Evolutionary conservation across 2,888 invertebrate genomes (phyloP).

Genomic region (Anaspis maculata): DNA sequence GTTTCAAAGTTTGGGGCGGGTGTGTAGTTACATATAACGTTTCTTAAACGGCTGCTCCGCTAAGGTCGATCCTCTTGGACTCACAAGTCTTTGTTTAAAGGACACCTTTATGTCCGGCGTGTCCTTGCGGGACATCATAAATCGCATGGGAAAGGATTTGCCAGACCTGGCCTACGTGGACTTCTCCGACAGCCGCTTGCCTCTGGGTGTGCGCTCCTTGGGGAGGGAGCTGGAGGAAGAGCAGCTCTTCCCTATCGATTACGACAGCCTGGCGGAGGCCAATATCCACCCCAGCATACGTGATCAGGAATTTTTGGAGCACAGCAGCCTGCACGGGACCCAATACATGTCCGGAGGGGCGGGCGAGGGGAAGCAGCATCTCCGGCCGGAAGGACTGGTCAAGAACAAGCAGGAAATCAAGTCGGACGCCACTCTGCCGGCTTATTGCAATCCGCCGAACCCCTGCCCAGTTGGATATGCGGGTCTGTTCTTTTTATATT

Average conservation of each 20-base stretch:
- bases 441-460: slow-evolving; percentile 98
- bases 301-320: slow-evolving; percentile 82
- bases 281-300: slow-evolving; percentile 72
- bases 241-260: slow-evolving; percentile 51
- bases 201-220: slow-evolving; percentile 30
- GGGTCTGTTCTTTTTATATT: slow-evolving; percentile 46
- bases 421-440: slow-evolving; percentile 85
- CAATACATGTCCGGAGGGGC: slow-evolving; percentile 64
- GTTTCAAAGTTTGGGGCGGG: no score
- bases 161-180: slow-evolving; percentile 59
- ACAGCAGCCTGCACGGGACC: slow-evolving; percentile 58
- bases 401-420: slow-evolving; percentile 70
- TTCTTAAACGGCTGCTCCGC: no score
- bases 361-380: slow-evolving; percentile 65
- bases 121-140: slow-evolving; percentile 67
- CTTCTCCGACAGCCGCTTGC: slow-evolving; percentile 46
- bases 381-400: slow-evolving; percentile 49
- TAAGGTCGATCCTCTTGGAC: slow-evolving; percentile 1
- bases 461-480: slow-evolving; percentile 94
- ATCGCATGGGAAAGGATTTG: slow-evolving; percentile 69
- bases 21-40: no score
- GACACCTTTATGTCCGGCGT: slow-evolving; percentile 54
- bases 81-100: slow-evolving; percentile 14
- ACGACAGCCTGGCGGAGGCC: slow-evolving; percentile 56
- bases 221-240: slow-evolving; percentile 46